Evolutionary conservation across 2,888 invertebrate species (phyloP), one percentile per base, ranked within the genome.

Genomic region (Drosophila paranaensis): DNA sequence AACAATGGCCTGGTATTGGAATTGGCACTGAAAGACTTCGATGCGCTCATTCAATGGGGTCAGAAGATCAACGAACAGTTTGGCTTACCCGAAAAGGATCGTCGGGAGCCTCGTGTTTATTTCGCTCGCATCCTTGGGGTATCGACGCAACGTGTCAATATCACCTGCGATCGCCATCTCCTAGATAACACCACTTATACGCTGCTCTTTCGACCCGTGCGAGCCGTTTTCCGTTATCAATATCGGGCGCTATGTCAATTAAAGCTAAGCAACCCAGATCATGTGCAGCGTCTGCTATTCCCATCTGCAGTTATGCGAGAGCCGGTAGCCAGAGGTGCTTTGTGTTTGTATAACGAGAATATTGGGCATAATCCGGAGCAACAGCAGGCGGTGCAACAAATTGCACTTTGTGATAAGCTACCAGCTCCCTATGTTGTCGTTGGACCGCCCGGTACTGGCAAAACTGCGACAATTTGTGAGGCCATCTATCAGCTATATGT

Each of bases 371-470:
- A 96, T 91, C 80, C 90, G 0, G 94, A 95, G 79, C 96, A 96
- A 86, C 93, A 93, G 74, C 93, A 93, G 56, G 96, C 96, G 1
- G 95, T 97, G 1, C 90, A 93, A 57, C 95, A 96, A 81, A 96
- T 96, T 54, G 85, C 96, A 0, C n/a, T 85, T 3, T 56, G 62
- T 14, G 14, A 55, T 3, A 76, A 55, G 14, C 93, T 94, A 6
- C 94, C 94, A 1, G 94, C 94, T 1, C 97, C 98, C 0, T 98
- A 97, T 88, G 94, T 97, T 40, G 94, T 98, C 48, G 97, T 96
- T 92, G 98, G 98, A 2, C 79, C 79, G 9, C 79, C 81, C 94
- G 73, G 95, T 93, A 96, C 96, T 2, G 96, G 96, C 1, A 96
- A 96, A 92, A 96, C 96, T 0, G 94, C 95, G 2, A 96, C 96